Conservation (phyloP, 2,888 invertebrate genomes). For the Ramazzottius varieornatus region DNA sequence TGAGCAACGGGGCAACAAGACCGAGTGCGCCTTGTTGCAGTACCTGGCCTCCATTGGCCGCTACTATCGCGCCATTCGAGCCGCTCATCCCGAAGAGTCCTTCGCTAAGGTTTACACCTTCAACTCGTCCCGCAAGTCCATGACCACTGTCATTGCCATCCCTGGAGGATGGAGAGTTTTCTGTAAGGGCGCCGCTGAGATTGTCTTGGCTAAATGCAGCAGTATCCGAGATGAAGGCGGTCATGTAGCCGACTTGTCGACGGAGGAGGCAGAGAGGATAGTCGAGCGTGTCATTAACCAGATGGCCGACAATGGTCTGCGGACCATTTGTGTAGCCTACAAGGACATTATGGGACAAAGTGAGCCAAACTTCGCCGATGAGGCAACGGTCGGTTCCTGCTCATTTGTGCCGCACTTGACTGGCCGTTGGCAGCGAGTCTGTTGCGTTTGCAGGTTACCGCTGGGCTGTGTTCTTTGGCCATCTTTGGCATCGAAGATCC, state of each 20-base stretch:
- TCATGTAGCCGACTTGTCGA: not conserved
- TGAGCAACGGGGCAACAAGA: constrained; percentile 96
- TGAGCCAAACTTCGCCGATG: constrained; percentile 77
- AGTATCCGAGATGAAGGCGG: not conserved
- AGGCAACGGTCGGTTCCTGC: too few relatives aligned
- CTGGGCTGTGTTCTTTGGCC: constrained; percentile 80
- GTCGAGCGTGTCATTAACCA: constrained; percentile 31
- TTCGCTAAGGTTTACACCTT: constrained; percentile 88
- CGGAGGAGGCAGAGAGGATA: too few relatives aligned
- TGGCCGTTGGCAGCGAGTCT: too few relatives aligned
- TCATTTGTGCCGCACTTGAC: too few relatives aligned
- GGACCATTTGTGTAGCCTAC: constrained; percentile 97
- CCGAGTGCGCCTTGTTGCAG: constrained; percentile 85
- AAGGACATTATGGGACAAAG: constrained; percentile 87
- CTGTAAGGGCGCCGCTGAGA: constrained; percentile 95
- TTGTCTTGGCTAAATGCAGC: constrained; percentile 70
- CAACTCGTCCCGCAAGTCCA: constrained; percentile 93
- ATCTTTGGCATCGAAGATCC: constrained; percentile 98
- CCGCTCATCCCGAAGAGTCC: constrained; percentile 66
- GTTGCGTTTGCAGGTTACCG: too few relatives aligned
- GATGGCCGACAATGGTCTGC: constrained; percentile 66
- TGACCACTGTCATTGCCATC: constrained; percentile 79
- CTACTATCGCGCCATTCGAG: constrained; percentile 69
- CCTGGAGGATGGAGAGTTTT: constrained; percentile 57
- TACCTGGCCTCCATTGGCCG: constrained; percentile 69